Base-by-base conservation (phyloP, 1,140 invertebrate genomes). In the Paramacrobiotus metropolitanus region DNA sequence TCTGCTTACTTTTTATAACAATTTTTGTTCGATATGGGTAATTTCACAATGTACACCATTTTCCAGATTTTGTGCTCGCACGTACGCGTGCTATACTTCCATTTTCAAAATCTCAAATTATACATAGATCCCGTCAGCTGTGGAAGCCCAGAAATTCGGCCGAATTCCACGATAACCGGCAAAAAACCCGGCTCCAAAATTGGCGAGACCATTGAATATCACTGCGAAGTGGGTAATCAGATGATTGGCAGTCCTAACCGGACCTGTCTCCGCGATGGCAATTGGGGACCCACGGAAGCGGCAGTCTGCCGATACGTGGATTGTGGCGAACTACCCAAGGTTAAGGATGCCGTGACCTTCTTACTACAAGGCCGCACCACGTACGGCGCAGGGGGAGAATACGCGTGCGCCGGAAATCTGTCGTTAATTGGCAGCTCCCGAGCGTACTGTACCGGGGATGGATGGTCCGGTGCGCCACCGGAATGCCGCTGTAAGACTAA, bases 401-500 rank as follows among this genome's bases (percentile, higher is more conserved):
- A 55, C 24, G 48, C 48, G 15, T 55, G 48, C 24, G 24, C 28
- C 15, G 48, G 48, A 4, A 55, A 55, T 24, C 24, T 55, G 15
- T 55, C 48, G 15, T 24, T 55, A 9, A 55, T 55, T 24, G 48
- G 48, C 4, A 55, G 24, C 24, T 15, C 48, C 15, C 15, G 24
- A 24, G 28, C 48, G 15, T 24, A 55, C 4, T 55, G 48, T 28
- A 24, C 15, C 4, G 15, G 15, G 4, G 24, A 15, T 15, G 48
- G 48, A 24, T 55, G 48, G 48, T 20, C 48, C 4, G 48, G 48
- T 24, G 48, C 24, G 4, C 48, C 48, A 28, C 48, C 48, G 15
- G 48, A 55, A 55, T 55, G 48, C 48, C 48, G 48, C 15, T 55
- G 48, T 55, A 55, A 55, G 34, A 15, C 9, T n/a, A 9, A n/a